These are phyloP conservation scores for Lanistes nyassanus DNA, from an alignment of 1,140 invertebrate genomes.

Conservation along the genomic window DNA sequence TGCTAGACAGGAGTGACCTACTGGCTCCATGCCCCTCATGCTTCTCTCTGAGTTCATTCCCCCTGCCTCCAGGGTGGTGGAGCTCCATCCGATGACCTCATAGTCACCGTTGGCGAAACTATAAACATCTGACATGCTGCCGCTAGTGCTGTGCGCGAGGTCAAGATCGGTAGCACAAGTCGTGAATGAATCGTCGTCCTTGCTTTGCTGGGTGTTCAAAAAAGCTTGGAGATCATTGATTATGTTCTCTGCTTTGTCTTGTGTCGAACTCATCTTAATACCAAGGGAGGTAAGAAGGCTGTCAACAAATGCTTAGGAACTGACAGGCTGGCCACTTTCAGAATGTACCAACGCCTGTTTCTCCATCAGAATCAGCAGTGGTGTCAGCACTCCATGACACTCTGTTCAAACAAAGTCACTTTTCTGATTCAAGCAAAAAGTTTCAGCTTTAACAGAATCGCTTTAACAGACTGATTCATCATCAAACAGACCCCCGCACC, in stretches of 20 bases:
- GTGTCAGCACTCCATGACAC: no score
- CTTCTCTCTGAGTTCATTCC: not conserved
- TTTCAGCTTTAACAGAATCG: no score
- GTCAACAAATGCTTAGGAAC: no score
- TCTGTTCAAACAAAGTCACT: no score
- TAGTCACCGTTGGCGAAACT: not conserved
- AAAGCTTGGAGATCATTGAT: conserved; percentile 21
- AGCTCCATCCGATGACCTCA: not conserved
- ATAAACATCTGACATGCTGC: not conserved
- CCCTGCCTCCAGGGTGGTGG: not conserved
- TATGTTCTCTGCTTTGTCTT: conserved; percentile 20
- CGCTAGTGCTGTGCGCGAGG: not conserved
- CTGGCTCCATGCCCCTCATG: not conserved
- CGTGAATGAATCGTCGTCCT: not conserved
- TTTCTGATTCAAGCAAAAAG: no score
- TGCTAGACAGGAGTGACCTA: not conserved
- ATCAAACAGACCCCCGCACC: no score
- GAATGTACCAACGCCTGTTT: no score
- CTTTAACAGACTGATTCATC: no score
- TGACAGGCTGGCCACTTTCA: no score
- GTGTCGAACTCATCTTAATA: conserved; percentile 13
- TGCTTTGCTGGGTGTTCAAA: conserved; percentile 14
- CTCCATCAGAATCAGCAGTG: no score
- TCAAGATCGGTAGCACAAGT: conserved; percentile 2
- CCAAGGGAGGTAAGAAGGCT: no score